These are phyloP conservation scores for Drosophila willistoni DNA, from an alignment of 1,140 invertebrate species.

Conservation along the genomic window DNA sequence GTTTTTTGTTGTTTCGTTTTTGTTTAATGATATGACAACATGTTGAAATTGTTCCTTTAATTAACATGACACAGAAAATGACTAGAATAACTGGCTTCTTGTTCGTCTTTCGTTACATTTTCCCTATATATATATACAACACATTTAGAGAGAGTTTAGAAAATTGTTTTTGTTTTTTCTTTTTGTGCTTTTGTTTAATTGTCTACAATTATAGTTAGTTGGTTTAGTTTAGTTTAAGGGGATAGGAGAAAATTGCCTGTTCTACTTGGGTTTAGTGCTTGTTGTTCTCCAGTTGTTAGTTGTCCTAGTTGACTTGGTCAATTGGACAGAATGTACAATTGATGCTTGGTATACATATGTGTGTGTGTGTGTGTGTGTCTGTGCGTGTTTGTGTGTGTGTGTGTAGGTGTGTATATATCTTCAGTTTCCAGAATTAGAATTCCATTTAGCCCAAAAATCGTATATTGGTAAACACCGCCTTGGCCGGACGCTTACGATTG, in stretches of 20 bases:
- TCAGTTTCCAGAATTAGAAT: neutral
- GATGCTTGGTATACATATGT: slow-evolving; percentile 78
- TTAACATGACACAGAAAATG: slow-evolving; percentile 41
- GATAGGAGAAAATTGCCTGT: slow-evolving; percentile 6
- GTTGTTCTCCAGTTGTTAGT: slow-evolving; percentile 59
- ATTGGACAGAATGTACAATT: slow-evolving; percentile 69
- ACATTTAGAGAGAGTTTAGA: slow-evolving; percentile 59
- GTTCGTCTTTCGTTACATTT: slow-evolving; percentile 22
- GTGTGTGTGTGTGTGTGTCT: slow-evolving; percentile 34
- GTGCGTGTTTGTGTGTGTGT: slow-evolving; percentile 2
- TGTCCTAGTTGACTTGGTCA: slow-evolving; percentile 63
- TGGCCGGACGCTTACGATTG: slow-evolving; percentile 85
- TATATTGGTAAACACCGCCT: slow-evolving; percentile 86
- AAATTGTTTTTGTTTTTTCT: slow-evolving; percentile 33
- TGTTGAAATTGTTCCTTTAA: slow-evolving; percentile 26
- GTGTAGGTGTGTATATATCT: neutral
- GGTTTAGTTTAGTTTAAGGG: slow-evolving; percentile 43
- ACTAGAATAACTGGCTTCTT: slow-evolving; percentile 38
- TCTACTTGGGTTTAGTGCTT: slow-evolving; percentile 62
- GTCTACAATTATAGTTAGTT: slow-evolving; percentile 47
- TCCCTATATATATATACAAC: slow-evolving; percentile 60
- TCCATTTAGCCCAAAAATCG: slow-evolving; percentile 85
- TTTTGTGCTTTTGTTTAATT: slow-evolving; percentile 28
- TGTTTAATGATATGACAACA: slow-evolving; percentile 51
- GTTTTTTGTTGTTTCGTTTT: slow-evolving; percentile 1